Conservation (phyloP, 2,888 invertebrate genomes). For the Eupithecia subfuscata region DNA sequence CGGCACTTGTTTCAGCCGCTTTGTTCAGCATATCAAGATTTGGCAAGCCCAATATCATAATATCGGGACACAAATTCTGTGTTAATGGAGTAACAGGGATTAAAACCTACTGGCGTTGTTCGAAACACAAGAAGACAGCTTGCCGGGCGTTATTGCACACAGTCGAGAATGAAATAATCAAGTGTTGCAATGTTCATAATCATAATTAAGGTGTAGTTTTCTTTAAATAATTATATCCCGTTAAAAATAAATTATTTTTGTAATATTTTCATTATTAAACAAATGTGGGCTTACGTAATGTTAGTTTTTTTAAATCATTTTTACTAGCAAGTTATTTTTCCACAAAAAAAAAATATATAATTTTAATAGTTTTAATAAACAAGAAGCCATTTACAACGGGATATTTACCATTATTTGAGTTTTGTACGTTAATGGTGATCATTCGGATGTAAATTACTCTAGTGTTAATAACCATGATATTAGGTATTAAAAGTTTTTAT, state of each 20-base stretch:
- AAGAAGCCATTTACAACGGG: too few species aligned
- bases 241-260: neutral
- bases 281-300: neutral
- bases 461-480: too few species aligned
- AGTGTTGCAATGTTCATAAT: conserved; percentile 34
- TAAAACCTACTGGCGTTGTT: conserved; percentile 54
- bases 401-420: too few species aligned
- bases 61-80: conserved; percentile 52
- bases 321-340: neutral
- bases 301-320: neutral
- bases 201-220: conserved; percentile 13
- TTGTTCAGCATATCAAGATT: conserved; percentile 45
- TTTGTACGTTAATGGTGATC: too few species aligned
- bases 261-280: neutral
- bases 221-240: neutral
- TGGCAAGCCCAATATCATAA: conserved; percentile 50
- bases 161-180: conserved; percentile 27
- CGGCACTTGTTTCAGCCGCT: conserved; percentile 40
- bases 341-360: neutral
- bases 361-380: neutral
- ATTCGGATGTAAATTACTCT: too few species aligned
- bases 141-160: conserved; percentile 46
- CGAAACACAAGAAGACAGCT: conserved; percentile 39
- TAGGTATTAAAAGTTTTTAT: too few species aligned
- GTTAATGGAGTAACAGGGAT: conserved; percentile 45